phyloP scores from a whole-genome alignment of 2,797 vertebrate genomes.

The Tolypeutes matacus region DNA sequence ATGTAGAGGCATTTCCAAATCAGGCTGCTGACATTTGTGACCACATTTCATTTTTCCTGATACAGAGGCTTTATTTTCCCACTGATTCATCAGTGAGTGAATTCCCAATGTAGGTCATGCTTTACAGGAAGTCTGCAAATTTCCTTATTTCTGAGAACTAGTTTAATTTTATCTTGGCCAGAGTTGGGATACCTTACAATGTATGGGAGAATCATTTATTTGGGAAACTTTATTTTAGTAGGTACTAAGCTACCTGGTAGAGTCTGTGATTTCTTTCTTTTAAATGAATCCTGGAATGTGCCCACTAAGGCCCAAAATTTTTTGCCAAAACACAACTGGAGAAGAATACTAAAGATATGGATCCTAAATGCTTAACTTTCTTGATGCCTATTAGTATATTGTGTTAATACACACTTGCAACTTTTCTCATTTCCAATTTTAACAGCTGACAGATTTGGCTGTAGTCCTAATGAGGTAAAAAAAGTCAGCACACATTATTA shows the following conservation, averaged over 20 bases:
- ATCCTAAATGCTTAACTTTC: not conserved
- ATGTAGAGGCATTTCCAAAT: not conserved
- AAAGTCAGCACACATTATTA: not conserved
- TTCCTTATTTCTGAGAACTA: conserved; percentile 15
- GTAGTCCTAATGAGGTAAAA: not conserved
- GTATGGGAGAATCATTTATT: not conserved
- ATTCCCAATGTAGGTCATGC: not conserved
- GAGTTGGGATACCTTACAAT: not conserved
- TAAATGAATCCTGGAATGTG: not conserved
- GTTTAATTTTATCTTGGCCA: not conserved
- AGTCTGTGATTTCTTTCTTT: not conserved
- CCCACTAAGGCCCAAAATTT: not conserved
- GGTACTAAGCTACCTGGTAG: not conserved
- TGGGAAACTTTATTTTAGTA: conserved; percentile 2
- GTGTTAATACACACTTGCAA: not conserved
- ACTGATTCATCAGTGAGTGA: not conserved
- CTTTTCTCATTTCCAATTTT: conserved; percentile 33
- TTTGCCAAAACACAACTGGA: not conserved
- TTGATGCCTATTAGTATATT: not conserved
- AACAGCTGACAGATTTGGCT: not conserved
- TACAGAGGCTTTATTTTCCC: not conserved
- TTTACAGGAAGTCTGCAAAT: not conserved
- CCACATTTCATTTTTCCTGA: not conserved
- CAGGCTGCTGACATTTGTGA: not conserved
- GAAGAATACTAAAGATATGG: not conserved